Evolutionary conservation across 2,888 invertebrate genomes (phyloP).

Genomic region (Leucophora obtusa): DNA sequence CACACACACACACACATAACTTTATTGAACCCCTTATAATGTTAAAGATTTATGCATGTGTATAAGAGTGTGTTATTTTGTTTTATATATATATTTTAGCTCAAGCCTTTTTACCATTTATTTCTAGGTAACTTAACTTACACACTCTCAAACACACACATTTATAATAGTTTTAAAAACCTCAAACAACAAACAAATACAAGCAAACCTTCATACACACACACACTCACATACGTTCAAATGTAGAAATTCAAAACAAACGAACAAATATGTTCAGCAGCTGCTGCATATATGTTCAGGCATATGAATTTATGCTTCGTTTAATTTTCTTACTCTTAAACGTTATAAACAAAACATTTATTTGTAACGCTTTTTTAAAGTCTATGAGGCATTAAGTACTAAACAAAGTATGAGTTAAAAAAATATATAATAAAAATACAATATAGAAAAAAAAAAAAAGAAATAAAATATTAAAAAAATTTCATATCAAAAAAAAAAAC

Average conservation of each 20-base stretch:
- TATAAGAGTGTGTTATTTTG: slow-evolving; percentile 14
- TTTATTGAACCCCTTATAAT: slow-evolving; percentile 49
- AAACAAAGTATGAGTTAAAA: slow-evolving; percentile 53
- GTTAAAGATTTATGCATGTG: slow-evolving; percentile 12
- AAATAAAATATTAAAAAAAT: not conserved
- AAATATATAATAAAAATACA: not conserved
- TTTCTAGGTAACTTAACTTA: slow-evolving; percentile 58
- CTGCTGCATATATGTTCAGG: slow-evolving; percentile 38
- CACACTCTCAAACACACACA: slow-evolving; percentile 24
- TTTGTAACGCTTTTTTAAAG: slow-evolving; percentile 58
- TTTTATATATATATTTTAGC: slow-evolving; percentile 16
- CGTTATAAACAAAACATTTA: slow-evolving; percentile 58
- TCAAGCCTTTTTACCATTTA: slow-evolving; percentile 36
- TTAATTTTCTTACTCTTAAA: slow-evolving; percentile 63
- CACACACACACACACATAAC: slow-evolving; percentile 7
- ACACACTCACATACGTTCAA: slow-evolving; percentile 5
- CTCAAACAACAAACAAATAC: slow-evolving; percentile 38
- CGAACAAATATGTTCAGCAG: not conserved
- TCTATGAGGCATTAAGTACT: slow-evolving; percentile 56
- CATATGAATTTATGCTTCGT: slow-evolving; percentile 59
- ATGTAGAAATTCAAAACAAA: not conserved
- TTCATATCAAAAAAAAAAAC: not conserved
- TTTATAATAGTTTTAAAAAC: slow-evolving; percentile 35
- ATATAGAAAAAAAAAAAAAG: not conserved
- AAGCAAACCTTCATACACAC: slow-evolving; percentile 8